Evolutionary conservation across 2,888 invertebrate genomes (phyloP).

Genomic region (Thalpophila matura): DNA sequence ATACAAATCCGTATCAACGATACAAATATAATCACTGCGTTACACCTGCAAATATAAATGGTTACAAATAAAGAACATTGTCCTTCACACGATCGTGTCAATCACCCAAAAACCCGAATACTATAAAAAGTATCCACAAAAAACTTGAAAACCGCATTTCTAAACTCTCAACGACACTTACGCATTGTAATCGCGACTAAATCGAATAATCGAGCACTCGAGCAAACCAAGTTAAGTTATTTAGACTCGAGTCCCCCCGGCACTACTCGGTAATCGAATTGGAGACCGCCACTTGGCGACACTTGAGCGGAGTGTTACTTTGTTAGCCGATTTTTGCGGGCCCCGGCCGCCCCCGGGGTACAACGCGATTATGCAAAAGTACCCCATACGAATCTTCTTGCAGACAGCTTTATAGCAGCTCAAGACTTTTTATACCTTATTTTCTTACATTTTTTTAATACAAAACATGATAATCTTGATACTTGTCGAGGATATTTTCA

Average conservation of each 20-base stretch:
- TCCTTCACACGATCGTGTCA: constrained; percentile 60
- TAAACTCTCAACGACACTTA: constrained; percentile 79
- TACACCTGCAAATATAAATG: constrained; percentile 57
- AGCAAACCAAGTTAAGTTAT: constrained; percentile 86
- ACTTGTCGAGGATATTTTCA: constrained; percentile 44
- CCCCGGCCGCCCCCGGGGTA: constrained; percentile 67
- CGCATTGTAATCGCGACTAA: constrained; percentile 85
- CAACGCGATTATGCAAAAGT: constrained; percentile 81
- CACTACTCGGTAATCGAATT: constrained; percentile 88
- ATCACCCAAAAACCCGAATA: constrained; percentile 61
- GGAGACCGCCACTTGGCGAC: constrained; percentile 86
- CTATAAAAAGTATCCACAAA: constrained; percentile 63
- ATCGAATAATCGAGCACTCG: constrained; percentile 88
- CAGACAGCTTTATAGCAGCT: constrained; percentile 71
- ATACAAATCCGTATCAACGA: constrained; percentile 60
- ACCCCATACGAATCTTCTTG: constrained; percentile 68
- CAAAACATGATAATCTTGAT: constrained; percentile 48
- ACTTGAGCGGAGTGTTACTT: constrained; percentile 87
- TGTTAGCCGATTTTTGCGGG: constrained; percentile 87
- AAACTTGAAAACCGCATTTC: constrained; percentile 72
- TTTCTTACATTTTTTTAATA: constrained; percentile 58
- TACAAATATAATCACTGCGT: constrained; percentile 61
- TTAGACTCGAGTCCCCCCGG: constrained; percentile 82
- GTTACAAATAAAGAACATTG: constrained; percentile 35
- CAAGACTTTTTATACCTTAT: constrained; percentile 61